Conservation (phyloP, 2,888 invertebrate genomes). For the Trilocha varians region DNA sequence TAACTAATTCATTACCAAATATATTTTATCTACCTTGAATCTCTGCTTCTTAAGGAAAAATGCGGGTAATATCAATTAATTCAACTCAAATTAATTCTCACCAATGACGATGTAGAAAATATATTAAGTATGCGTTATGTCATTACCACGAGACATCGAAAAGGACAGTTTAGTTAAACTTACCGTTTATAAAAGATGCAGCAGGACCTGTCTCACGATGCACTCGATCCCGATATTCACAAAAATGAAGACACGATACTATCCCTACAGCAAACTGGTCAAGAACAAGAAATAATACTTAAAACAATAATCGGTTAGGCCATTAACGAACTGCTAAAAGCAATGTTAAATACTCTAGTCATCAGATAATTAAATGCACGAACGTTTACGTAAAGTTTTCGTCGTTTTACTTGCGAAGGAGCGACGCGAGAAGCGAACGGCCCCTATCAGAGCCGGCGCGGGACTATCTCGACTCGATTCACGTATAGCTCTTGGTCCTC, state of each 20-base stretch:
- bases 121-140: background rate
- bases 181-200: conserved; percentile 61
- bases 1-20: background rate
- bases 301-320: conserved; percentile 9
- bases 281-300: conserved; percentile 11
- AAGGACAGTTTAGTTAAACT: conserved; percentile 19
- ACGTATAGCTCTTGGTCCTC: conserved; percentile 26
- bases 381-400: conserved; percentile 59
- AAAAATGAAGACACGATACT: conserved; percentile 48
- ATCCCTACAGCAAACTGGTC: conserved; percentile 28
- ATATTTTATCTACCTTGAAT: no score
- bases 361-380: conserved; percentile 24
- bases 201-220: conserved; percentile 53
- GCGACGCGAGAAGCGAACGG: conserved; percentile 36
- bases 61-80: no score
- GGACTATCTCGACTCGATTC: conserved; percentile 39
- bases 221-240: conserved; percentile 55
- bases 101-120: background rate
- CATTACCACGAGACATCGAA: no score
- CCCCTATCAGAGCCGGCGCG: conserved; percentile 48
- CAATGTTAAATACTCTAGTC: conserved; percentile 21
- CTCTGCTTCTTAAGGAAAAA: no score
- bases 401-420: conserved; percentile 31
- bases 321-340: conserved; percentile 16
- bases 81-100: no score